phyloP scores from a whole-genome alignment of 2,113 vertebrate genomes.

The Gallinago jamesoni region DNA sequence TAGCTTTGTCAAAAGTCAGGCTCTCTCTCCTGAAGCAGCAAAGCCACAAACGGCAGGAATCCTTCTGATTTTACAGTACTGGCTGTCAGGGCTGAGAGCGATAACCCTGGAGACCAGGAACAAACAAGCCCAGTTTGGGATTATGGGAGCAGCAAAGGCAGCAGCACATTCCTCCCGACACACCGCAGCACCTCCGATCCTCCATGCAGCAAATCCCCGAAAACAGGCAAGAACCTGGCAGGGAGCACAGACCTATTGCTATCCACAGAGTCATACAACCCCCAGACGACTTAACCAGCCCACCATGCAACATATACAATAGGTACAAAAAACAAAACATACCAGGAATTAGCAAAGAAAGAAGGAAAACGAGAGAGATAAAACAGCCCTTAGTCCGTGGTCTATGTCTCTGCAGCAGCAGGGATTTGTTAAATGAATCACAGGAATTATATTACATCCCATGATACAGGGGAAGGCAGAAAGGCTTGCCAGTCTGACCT shows the following conservation, averaged over 20 bases:
- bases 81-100: background rate
- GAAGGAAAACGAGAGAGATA: background rate
- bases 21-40: conserved; percentile 21
- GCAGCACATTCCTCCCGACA: background rate
- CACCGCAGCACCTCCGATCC: background rate
- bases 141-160: background rate
- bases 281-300: background rate
- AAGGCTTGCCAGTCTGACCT: conserved; percentile 51
- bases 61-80: conserved; percentile 7
- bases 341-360: background rate
- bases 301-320: fast-evolving
- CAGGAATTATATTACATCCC: conserved; percentile 63
- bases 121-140: background rate
- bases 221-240: background rate
- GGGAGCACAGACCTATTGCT: background rate
- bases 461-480: conserved; percentile 47
- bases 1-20: conserved; percentile 8
- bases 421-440: conserved; percentile 54
- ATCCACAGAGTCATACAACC: background rate
- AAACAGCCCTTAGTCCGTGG: background rate
- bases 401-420: background rate
- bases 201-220: background rate
- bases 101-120: conserved; percentile 16
- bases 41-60: conserved; percentile 20
- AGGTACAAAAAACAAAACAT: background rate